phyloP scores from a whole-genome alignment of 2,797 vertebrate species.

The Tadarida brasiliensis region DNA sequence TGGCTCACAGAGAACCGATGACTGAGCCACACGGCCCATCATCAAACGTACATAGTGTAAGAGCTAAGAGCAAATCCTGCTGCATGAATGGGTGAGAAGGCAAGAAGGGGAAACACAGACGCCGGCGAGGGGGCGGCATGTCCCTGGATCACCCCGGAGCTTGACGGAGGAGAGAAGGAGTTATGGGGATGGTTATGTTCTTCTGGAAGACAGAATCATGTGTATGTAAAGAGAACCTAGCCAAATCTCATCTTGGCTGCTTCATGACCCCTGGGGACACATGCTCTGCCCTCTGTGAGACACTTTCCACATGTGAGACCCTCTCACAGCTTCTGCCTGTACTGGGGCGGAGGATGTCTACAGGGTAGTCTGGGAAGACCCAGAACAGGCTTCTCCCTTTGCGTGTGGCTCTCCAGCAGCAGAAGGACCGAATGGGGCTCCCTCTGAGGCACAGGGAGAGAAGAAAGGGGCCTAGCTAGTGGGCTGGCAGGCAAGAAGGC shows the following conservation, averaged over 20 bases:
- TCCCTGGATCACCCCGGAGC: neutral
- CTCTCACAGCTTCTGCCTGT: neutral
- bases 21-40: neutral
- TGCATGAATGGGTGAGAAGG: neutral
- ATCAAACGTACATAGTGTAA: neutral
- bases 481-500: no score
- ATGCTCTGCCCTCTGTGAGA: neutral
- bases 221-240: neutral
- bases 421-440: neutral
- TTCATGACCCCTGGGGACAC: neutral
- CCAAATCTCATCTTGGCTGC: neutral
- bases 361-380: neutral
- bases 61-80: neutral
- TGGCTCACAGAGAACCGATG: neutral
- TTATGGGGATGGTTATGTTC: neutral
- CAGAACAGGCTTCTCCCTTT: neutral
- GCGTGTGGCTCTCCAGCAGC: neutral
- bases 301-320: neutral
- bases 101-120: neutral
- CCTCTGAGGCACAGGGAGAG: neutral
- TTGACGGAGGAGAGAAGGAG: neutral
- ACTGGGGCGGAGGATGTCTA: no score
- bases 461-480: neutral
- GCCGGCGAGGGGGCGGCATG: neutral
- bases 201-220: neutral